Percentiles rank a stretch among this genome's conserved stretches.
These are phyloP conservation scores for Calycopis cecrops DNA, from an alignment of 1,140 invertebrate genomes.

Conservation along the genomic window DNA sequence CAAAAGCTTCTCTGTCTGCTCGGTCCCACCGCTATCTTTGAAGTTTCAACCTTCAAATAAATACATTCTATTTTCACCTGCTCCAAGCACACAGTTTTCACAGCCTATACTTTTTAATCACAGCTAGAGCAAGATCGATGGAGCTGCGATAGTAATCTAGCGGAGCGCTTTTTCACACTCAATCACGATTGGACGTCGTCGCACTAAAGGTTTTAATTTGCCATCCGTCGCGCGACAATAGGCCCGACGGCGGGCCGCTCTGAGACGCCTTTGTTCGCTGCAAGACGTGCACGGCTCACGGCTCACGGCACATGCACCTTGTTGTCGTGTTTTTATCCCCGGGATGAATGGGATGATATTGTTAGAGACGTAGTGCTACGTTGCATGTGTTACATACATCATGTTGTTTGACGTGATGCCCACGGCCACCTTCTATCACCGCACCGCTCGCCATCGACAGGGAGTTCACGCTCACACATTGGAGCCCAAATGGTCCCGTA, in stretches of 20 bases:
- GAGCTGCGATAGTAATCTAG: constrained; percentile 46
- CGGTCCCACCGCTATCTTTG: neutral
- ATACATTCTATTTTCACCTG: constrained; percentile 3
- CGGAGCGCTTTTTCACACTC: constrained; percentile 62
- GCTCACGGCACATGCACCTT: constrained; percentile 6
- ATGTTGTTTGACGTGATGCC: too few relatives aligned
- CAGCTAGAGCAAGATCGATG: constrained; percentile 36
- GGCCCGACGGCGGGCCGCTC: constrained; percentile 23
- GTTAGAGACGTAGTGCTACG: too few relatives aligned
- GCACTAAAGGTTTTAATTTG: constrained; percentile 51
- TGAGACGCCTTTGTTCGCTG: constrained; percentile 25
- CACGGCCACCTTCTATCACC: too few relatives aligned
- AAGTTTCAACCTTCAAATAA: too few relatives aligned
- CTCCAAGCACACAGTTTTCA: neutral
- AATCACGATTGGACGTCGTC: constrained; percentile 43
- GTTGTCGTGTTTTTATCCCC: neutral
- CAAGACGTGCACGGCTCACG: constrained; percentile 19
- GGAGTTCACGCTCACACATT: too few relatives aligned
- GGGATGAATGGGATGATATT: too few relatives aligned
- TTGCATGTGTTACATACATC: too few relatives aligned
- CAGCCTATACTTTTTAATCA: constrained; percentile 21
- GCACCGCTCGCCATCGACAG: too few relatives aligned
- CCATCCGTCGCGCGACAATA: constrained; percentile 58
- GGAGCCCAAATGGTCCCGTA: too few relatives aligned
- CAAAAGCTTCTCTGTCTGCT: too few relatives aligned